These are phyloP conservation scores for Sphaeramia orbicularis DNA, from an alignment of 2,797 vertebrate species.

Conservation along the genomic window DNA sequence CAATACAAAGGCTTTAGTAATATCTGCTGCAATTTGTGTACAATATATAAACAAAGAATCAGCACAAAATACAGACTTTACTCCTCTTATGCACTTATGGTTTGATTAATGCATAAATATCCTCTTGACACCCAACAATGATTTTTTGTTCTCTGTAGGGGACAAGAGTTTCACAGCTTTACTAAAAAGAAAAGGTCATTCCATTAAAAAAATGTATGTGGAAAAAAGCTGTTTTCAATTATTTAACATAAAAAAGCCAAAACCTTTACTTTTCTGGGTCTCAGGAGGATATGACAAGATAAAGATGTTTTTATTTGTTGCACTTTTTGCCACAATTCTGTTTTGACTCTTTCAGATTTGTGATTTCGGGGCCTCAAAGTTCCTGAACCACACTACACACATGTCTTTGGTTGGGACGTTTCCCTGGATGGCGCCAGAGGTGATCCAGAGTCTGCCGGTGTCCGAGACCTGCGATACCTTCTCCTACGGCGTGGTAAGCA, in stretches of 20 bases:
- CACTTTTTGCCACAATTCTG: neutral
- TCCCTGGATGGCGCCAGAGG: conserved; percentile 99
- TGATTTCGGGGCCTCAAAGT: conserved; percentile 97
- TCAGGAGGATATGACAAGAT: too few relatives aligned
- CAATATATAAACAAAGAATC: conserved; percentile 1
- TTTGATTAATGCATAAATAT: conserved; percentile 10
- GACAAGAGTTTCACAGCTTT: too few relatives aligned
- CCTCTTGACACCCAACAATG: neutral
- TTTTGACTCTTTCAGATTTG: conserved; percentile 89
- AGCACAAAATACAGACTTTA: conserved; percentile 7
- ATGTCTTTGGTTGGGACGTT: conserved; percentile 99
- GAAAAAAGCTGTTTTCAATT: too few relatives aligned
- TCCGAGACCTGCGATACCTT: conserved; percentile 98
- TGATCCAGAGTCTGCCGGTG: conserved; percentile 97
- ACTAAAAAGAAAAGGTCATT: too few relatives aligned
- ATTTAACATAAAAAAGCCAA: too few relatives aligned
- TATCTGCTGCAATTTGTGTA: neutral
- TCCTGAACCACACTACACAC: conserved; percentile 97
- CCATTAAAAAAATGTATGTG: too few relatives aligned
- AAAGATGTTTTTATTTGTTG: neutral
- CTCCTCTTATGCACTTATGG: neutral
- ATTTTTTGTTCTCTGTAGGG: neutral
- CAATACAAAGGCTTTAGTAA: too few relatives aligned
- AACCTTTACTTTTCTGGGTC: too few relatives aligned
- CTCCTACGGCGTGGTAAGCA: conserved; percentile 97